A percentile compares a stretch with the other conserved stretches of the same genome.
Evolutionary conservation across 1,140 invertebrate genomes (phyloP).

Genomic region (Caenorhabditis inopinata): DNA sequence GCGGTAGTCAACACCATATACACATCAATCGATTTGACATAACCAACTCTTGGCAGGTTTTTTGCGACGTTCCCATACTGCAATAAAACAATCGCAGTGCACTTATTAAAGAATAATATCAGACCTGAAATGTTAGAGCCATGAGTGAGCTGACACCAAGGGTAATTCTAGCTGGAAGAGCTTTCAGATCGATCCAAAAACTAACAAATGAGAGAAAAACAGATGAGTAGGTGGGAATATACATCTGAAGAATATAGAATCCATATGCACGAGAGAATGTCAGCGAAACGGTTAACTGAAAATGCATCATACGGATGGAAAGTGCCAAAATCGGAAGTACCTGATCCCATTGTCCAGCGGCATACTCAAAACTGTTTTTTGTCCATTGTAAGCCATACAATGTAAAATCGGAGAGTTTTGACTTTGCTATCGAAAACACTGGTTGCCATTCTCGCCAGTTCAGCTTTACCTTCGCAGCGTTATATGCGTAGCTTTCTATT

Average conservation of each 20-base stretch:
- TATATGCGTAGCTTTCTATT: slow-evolving; percentile 64
- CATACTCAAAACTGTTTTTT: slow-evolving; percentile 63
- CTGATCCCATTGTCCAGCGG: slow-evolving; percentile 58
- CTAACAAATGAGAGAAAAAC: slow-evolving; percentile 69
- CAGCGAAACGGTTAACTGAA: slow-evolving; percentile 67
- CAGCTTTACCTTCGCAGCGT: slow-evolving; percentile 60
- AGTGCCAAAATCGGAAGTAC: slow-evolving; percentile 28
- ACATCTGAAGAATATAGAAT: slow-evolving; percentile 70
- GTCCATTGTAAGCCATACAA: slow-evolving; percentile 61
- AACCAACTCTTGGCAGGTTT: slow-evolving; percentile 61
- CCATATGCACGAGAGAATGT: slow-evolving; percentile 68
- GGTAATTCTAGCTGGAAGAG: slow-evolving; percentile 69
- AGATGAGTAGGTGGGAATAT: slow-evolving; percentile 68
- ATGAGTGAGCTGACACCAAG: slow-evolving; percentile 66
- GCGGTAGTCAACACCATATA: slow-evolving; percentile 55
- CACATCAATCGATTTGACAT: slow-evolving; percentile 56
- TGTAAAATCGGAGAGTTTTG: slow-evolving; percentile 64
- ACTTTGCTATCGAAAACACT: slow-evolving; percentile 60
- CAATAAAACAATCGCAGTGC: slow-evolving; percentile 35
- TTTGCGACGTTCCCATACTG: slow-evolving; percentile 65
- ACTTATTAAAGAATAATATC: background rate
- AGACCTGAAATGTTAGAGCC: slow-evolving; percentile 56
- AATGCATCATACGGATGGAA: background rate
- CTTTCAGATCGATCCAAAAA: slow-evolving; percentile 70
- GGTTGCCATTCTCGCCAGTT: slow-evolving; percentile 66